Base-by-base conservation (phyloP, 2,888 invertebrate genomes). In the Copidosoma aretas region DNA sequence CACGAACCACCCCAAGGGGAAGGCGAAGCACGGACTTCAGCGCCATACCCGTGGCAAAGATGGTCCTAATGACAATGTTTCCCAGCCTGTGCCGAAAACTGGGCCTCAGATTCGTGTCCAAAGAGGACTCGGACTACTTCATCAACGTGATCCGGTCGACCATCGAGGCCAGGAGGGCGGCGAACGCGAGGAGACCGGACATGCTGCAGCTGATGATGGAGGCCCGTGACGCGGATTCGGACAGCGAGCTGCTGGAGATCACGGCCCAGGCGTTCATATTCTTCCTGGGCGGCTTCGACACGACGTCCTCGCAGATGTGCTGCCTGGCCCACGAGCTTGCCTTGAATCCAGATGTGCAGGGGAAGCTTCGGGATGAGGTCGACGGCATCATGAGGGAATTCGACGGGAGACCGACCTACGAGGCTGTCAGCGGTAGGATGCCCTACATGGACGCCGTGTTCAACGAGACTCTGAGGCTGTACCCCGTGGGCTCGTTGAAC, bases 171-270 rank as follows among this genome's bases (percentile, higher is more conserved):
- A 71, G 79, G 10, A 74, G 75, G 12, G 72, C 73, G 10, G 21
- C 73, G 0, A 72, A 72, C 0, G 75, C 77, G 25, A 60, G 84
- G 8, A 77, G 88, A 64, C 86, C 87, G 0, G 88, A 89, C 71
- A 87, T 89, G 87, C 84, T 89, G 14, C 87, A 88, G 65, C 74
- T 88, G 19, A 76, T 89, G 54, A 84, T 88, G 84, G 86, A 88
- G 61, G 78, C 79, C 4, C n/a, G 19, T 4, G 12, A 52, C n/a
- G n/a, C 12, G 3, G 19, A 10, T 2, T 12, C 52, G 3, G 22
- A 52, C 10, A 8, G 1, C 17, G 52, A 19, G 3, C 8, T 52
- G 22, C 2, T 22, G 19, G 52, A 52, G 3, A 52, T 87, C 10
- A 75, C 83, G 0, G 84, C 86, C 0, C 87, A 87, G 77, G 86